A percentile compares a stretch with the other conserved stretches of the same genome.
Conservation (phyloP, 2,888 invertebrate genomes). For the Thereva unica region DNA sequence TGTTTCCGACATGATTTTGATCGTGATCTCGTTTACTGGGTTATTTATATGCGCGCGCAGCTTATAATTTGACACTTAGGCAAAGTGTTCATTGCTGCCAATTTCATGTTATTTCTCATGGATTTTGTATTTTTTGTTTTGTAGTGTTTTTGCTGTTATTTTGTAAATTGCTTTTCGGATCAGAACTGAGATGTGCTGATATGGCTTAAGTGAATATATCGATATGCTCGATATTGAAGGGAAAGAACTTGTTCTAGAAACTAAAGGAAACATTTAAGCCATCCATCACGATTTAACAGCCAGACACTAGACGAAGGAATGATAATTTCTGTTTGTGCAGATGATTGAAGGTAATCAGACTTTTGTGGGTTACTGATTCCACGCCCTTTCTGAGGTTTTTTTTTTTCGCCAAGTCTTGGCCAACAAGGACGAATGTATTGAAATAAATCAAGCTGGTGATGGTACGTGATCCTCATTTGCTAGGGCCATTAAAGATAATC, state of each 20-base stretch:
- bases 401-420: too few relatives aligned
- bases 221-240: not conserved
- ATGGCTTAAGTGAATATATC: too few relatives aligned
- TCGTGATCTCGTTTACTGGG: constrained; percentile 39
- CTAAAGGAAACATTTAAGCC: constrained; percentile 12
- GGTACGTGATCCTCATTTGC: too few relatives aligned
- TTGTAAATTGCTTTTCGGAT: not conserved
- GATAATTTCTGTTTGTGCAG: constrained; percentile 28
- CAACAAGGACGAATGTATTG: too few relatives aligned
- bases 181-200: too few relatives aligned
- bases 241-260: constrained; percentile 1
- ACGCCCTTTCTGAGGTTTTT: too few relatives aligned
- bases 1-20: constrained; percentile 37
- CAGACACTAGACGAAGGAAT: not conserved
- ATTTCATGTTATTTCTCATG: not conserved
- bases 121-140: constrained; percentile 1
- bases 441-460: too few relatives aligned
- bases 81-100: not conserved
- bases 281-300: constrained; percentile 7
- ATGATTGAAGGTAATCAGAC: constrained; percentile 33
- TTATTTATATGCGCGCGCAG: constrained; percentile 35
- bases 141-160: not conserved
- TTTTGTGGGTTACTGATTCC: constrained; percentile 1
- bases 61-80: constrained; percentile 28
- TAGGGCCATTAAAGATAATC: too few relatives aligned